Evolutionary conservation across 1,140 invertebrate species (phyloP), one percentile per base, ranked within the genome.

Genomic region (Pectinophora gossypiella): DNA sequence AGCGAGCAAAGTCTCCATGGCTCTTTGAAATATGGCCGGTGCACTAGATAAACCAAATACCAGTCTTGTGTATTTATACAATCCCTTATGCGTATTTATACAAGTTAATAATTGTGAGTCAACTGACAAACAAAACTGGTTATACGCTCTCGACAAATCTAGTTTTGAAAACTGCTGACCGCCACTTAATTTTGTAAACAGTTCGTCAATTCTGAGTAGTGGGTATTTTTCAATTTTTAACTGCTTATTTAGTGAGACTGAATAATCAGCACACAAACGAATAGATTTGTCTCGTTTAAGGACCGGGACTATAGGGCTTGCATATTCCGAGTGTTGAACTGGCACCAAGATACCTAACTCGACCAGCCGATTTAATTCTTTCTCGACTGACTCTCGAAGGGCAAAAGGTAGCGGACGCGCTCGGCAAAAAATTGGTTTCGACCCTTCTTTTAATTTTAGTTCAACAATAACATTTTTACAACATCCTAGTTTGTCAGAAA

Each of bases 271-370:
- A n/a, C 46, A 43, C 52, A 61, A 61, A 57, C 83, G 40, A 3
- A 78, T 59, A 27, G 43, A 46, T 6, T 83, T 82, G 21, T 59
- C 48, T 42, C 19, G 13, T 49, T 85, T 76, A 6, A 54, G 36
- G 0, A 78, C 63, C 0, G 64, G 62, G 1, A 87, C 69, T 20
- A 85, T 56, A 18, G 86, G 84, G 16, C 80, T 75, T 1, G 74
- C 85, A 72, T 75, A 88, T 7, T 75, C 54, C 13, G 61, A 63
- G 42, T 35, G 36, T 6, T 52, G 38, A 0, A 60, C 49, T 0
- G 45, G 45, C 36, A 23, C 23, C 23, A 64, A 22, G 3, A 44
- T 52, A 23, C 50, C 43, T 44, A 45, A 16, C 1, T 23, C 13
- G 0, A 52, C 20, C n/a, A 52, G 22, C 6, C 50, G 19, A 13